Percentiles rank a stretch among this genome's conserved stretches.
These are phyloP conservation scores for Macropus fuliginosus DNA, from an alignment of 2,797 vertebrate species.

Conservation along the genomic window DNA sequence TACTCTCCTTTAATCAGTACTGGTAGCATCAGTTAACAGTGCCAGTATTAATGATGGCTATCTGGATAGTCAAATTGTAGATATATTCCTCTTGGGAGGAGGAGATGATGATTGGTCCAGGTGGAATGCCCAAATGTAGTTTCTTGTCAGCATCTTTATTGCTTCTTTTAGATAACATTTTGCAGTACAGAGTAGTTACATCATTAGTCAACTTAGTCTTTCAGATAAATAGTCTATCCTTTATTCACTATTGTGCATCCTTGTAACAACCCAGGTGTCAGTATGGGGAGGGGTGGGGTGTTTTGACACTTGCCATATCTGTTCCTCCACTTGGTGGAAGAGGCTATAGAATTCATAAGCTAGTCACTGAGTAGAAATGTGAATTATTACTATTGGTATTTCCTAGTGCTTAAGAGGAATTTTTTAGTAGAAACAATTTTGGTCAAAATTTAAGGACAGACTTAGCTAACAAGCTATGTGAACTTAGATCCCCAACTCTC, in stretches of 20 bases:
- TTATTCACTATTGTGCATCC: background rate
- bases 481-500: background rate
- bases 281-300: background rate
- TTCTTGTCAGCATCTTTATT: slow-evolving; percentile 10
- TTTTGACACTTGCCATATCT: background rate
- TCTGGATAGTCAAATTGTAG: background rate
- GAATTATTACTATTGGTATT: background rate
- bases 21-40: background rate
- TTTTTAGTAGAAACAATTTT: background rate
- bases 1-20: background rate
- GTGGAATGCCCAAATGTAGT: background rate
- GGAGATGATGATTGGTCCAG: background rate
- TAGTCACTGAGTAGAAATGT: background rate
- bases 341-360: background rate
- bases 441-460: background rate
- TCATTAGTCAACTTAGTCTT: background rate
- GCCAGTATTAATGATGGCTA: background rate
- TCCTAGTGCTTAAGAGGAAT: background rate
- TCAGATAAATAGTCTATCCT: background rate
- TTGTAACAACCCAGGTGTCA: background rate
- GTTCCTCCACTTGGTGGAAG: background rate
- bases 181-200: background rate
- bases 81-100: background rate
- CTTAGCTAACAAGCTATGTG: background rate
- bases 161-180: background rate